Conservation (phyloP, 2,888 invertebrate genomes). For the Eupithecia tripunctaria region DNA sequence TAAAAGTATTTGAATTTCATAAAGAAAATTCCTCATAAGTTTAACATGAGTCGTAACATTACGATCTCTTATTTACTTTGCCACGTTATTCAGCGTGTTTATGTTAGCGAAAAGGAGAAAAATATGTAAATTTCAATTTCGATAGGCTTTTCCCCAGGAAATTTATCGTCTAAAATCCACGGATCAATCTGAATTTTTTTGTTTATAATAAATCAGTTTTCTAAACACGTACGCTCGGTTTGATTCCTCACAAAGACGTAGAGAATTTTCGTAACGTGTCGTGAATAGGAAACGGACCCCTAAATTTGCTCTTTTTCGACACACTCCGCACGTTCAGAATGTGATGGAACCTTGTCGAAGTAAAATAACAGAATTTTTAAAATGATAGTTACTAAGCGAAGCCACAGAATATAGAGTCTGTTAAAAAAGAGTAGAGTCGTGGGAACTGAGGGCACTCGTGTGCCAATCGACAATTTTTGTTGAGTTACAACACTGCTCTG, state of each 20-base stretch:
- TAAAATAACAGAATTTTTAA: neutral
- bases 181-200: constrained; percentile 53
- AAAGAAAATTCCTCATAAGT: neutral
- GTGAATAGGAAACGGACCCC: constrained; percentile 60
- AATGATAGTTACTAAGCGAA: neutral
- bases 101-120: constrained; percentile 11
- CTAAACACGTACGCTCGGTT: constrained; percentile 64
- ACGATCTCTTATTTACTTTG: neutral
- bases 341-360: neutral
- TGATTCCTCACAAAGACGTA: constrained; percentile 60
- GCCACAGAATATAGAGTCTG: too few relatives aligned
- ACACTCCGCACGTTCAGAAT: neutral
- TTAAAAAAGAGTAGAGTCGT: too few relatives aligned
- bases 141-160: constrained; percentile 21
- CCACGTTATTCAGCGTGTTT: neutral
- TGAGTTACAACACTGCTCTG: too few relatives aligned
- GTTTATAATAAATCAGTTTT: constrained; percentile 62
- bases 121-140: constrained; percentile 26
- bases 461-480: too few relatives aligned
- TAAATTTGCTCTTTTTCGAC: constrained; percentile 40
- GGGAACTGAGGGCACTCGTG: too few relatives aligned
- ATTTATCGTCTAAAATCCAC: constrained; percentile 37
- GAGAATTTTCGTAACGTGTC: constrained; percentile 55
- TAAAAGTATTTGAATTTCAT: neutral
- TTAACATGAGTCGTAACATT: neutral